Percentiles rank a stretch among this genome's conserved stretches.
phyloP scores from a whole-genome alignment of 2,888 invertebrate genomes.

The Amphimallon solstitiale region DNA sequence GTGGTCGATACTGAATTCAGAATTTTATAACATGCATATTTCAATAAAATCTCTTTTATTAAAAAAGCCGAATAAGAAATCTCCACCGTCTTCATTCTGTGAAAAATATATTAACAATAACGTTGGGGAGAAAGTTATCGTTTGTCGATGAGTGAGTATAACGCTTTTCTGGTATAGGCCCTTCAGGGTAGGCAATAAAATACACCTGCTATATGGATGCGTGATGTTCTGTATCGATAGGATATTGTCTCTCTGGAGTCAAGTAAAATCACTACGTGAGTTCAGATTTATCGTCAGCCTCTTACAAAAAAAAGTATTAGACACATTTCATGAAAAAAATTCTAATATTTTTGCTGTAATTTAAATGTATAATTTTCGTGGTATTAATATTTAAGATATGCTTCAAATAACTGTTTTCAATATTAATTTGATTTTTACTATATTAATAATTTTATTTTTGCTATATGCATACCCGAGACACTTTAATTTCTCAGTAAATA shows the following conservation, averaged over 20 bases:
- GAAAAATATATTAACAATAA: conserved; percentile 38
- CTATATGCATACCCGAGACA: too few species aligned
- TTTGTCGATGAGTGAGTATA: conserved; percentile 40
- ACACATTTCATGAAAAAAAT: too few species aligned
- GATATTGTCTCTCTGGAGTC: conserved; percentile 33
- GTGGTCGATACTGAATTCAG: conserved; percentile 16
- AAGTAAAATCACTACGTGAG: conserved; percentile 30
- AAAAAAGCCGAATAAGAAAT: conserved; percentile 24
- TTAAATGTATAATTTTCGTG: too few species aligned
- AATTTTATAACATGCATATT: conserved; percentile 20
- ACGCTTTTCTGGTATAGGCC: conserved; percentile 40
- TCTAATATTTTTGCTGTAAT: too few species aligned
- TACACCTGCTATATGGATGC: conserved; percentile 46
- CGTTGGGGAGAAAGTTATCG: conserved; percentile 33
- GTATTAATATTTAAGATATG: too few species aligned
- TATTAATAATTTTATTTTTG: too few species aligned
- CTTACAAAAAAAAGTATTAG: too few species aligned
- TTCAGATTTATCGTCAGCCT: conserved; percentile 13
- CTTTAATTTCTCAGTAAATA: too few species aligned
- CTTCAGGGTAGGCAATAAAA: conserved; percentile 44
- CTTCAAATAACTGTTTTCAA: too few species aligned
- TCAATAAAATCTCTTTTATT: conserved; percentile 30
- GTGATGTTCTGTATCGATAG: conserved; percentile 40
- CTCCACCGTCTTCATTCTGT: conserved; percentile 16
- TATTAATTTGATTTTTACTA: too few species aligned